A percentile compares a stretch with the other conserved stretches of the same genome.
phyloP scores from a whole-genome alignment of 1,140 invertebrate species.

The Neoseiulus cucumeris region DNA sequence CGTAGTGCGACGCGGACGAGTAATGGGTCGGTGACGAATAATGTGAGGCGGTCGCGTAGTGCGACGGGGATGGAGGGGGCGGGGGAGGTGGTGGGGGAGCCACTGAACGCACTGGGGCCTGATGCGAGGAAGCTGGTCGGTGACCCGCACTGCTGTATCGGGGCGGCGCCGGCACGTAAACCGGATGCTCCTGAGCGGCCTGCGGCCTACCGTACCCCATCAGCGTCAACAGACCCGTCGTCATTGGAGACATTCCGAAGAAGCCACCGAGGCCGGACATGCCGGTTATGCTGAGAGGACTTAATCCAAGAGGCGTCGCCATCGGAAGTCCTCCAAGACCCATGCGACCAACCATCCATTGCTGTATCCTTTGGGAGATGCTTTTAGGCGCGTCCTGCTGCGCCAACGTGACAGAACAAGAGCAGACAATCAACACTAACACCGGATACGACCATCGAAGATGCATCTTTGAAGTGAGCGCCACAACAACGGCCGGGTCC shows the following conservation, averaged over 20 bases:
- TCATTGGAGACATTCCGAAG: background rate
- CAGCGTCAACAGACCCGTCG: background rate
- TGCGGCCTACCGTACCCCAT: background rate
- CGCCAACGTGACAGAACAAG: background rate
- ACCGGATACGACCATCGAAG: no score
- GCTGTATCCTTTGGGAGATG: background rate
- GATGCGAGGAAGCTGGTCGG: background rate
- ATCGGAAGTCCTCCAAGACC: background rate
- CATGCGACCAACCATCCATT: background rate
- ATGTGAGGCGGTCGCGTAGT: background rate
- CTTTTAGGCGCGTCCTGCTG: background rate
- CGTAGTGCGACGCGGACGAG: background rate
- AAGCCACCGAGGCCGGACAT: slow-evolving; percentile 2
- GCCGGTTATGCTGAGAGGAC: background rate
- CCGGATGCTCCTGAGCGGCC: background rate
- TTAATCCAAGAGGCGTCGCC: background rate
- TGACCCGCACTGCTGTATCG: background rate
- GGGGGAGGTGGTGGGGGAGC: background rate
- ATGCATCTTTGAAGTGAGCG: no score
- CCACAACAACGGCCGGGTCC: no score
- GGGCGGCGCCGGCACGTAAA: background rate
- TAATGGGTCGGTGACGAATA: background rate
- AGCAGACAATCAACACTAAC: background rate
- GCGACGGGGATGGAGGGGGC: background rate
- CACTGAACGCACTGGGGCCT: background rate